phyloP scores from a whole-genome alignment of 92 coral and sea anemone species.

The Bergia puertoricense region DNA sequence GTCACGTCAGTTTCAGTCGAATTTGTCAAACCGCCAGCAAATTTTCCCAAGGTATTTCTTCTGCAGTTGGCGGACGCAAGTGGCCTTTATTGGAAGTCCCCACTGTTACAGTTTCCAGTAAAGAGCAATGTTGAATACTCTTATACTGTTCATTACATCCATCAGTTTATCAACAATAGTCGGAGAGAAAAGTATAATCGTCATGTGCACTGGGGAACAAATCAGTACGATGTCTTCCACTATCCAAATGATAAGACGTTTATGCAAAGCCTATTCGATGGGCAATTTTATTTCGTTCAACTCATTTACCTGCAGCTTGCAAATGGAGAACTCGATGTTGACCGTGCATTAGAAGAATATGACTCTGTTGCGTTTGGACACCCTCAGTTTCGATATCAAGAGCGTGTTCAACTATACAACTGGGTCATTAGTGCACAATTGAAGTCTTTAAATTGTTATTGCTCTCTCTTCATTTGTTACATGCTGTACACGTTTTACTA shows the following conservation, averaged over 20 bases:
- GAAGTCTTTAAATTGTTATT: neutral
- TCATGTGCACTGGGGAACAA: neutral
- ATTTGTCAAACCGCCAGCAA: neutral
- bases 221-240: conserved; percentile 70
- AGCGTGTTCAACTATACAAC: neutral
- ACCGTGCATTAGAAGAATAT: conserved; percentile 53
- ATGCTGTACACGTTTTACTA: conserved; percentile 50
- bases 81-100: conserved; percentile 57
- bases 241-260: neutral
- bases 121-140: conserved; percentile 39
- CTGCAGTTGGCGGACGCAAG: conserved; percentile 1
- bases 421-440: conserved; percentile 27
- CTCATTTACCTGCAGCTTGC: conserved; percentile 40
- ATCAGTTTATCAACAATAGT: neutral
- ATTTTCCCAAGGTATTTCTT: conserved; percentile 12
- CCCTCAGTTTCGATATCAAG: neutral
- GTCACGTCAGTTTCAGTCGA: conserved; percentile 14
- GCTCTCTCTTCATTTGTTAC: conserved; percentile 50
- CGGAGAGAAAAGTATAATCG: neutral
- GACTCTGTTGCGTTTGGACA: conserved; percentile 68
- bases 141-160: conserved; percentile 37
- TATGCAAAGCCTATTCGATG: conserved; percentile 42
- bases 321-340: conserved; percentile 9
- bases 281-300: conserved; percentile 65
- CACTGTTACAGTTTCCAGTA: conserved; percentile 12